These are phyloP conservation scores for Lucinisca nassula DNA, from an alignment of 2,888 invertebrate species.

Conservation along the genomic window DNA sequence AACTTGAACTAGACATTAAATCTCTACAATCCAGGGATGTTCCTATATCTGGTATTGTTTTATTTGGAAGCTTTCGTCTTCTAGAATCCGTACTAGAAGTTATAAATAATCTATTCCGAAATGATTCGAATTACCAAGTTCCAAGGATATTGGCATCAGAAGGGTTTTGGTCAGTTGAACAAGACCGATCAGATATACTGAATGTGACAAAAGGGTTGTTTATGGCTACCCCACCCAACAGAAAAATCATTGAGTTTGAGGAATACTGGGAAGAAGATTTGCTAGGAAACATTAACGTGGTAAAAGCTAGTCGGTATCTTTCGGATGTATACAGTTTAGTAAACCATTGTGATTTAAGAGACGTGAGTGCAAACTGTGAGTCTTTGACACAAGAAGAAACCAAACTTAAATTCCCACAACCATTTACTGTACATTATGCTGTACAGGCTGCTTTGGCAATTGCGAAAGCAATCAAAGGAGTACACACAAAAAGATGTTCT, in stretches of 20 bases:
- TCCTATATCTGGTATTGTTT: background rate
- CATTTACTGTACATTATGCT: constrained; percentile 2
- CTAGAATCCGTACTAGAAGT: background rate
- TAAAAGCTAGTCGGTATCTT: background rate
- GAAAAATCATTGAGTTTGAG: background rate
- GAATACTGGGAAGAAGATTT: background rate
- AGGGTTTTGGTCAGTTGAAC: background rate
- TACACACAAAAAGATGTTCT: background rate
- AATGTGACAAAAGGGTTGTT: constrained; percentile 12
- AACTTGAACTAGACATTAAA: background rate
- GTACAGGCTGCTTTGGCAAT: constrained; percentile 7
- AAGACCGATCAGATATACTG: background rate
- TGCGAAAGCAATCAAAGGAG: background rate
- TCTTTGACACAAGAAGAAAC: background rate
- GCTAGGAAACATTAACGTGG: background rate
- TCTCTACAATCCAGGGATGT: background rate
- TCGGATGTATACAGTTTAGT: background rate
- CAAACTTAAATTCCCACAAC: constrained; percentile 1
- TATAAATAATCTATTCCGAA: background rate
- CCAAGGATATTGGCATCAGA: background rate
- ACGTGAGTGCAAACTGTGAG: background rate
- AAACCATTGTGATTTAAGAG: background rate
- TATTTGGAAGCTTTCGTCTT: background rate
- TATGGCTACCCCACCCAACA: background rate
- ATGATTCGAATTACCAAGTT: background rate